These are phyloP conservation scores for Holothuria glaberrima DNA, from an alignment of 35 echinoderm and acorn worm species.

Conservation along the genomic window DNA sequence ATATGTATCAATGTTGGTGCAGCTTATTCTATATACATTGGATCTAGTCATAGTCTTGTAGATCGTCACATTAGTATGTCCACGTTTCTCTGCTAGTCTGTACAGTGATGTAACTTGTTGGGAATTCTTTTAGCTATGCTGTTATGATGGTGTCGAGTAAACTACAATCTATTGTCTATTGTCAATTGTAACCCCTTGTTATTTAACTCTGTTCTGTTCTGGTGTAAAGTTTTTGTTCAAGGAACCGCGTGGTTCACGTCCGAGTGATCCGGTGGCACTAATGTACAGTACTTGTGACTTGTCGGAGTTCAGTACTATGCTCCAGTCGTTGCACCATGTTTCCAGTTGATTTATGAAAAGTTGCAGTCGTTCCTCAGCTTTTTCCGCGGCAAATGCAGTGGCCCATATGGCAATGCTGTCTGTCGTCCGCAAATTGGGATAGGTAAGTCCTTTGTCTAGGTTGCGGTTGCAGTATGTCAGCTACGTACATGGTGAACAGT, in stretches of 20 bases:
- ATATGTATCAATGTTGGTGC: background rate
- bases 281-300: conserved; percentile 42
- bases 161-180: background rate
- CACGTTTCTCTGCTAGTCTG: background rate
- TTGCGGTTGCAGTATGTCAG: conserved; percentile 39
- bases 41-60: background rate
- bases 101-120: too few relatives aligned
- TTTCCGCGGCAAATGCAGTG: background rate
- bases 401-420: conserved; percentile 23
- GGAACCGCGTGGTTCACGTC: too few relatives aligned
- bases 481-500: too few relatives aligned
- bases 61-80: background rate
- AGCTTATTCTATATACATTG: background rate
- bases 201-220: background rate
- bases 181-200: background rate
- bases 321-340: conserved; percentile 24
- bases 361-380: background rate
- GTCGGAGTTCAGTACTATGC: background rate
- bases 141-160: background rate
- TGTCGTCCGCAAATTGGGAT: too few relatives aligned
- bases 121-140: background rate
- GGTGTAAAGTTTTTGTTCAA: background rate
- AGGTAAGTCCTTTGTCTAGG: too few relatives aligned
- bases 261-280: too few relatives aligned
- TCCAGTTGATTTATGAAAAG: background rate